phyloP scores from a whole-genome alignment of 2,113 vertebrate genomes.

The Syngnathus floridae region DNA sequence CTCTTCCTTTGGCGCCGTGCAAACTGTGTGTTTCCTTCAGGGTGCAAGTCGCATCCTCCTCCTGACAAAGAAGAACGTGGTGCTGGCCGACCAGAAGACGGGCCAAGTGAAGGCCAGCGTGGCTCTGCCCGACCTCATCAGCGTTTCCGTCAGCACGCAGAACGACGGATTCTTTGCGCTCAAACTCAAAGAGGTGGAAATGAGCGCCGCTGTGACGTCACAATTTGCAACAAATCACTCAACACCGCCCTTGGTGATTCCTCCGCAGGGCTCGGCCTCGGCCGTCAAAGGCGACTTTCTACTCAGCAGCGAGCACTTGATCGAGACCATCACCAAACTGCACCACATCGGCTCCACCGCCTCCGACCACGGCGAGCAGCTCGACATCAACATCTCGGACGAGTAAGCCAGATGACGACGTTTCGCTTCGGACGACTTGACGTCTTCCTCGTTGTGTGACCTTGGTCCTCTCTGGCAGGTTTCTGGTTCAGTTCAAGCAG shows the following conservation, averaged over 20 bases:
- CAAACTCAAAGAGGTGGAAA: constrained; percentile 85
- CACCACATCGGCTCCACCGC: constrained; percentile 80
- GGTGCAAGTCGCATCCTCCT: constrained; percentile 87
- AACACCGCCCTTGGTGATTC: neutral
- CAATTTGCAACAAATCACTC: neutral
- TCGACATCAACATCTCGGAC: constrained; percentile 90
- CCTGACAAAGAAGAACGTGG: constrained; percentile 87
- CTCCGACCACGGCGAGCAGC: constrained; percentile 76
- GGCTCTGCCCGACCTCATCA: constrained; percentile 83
- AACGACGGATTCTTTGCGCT: constrained; percentile 93
- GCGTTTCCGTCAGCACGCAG: constrained; percentile 92
- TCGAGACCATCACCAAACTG: constrained; percentile 96
- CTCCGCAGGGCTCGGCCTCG: constrained; percentile 80
- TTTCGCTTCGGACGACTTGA: too few species aligned
- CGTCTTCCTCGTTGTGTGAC: too few species aligned
- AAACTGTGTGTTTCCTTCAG: constrained; percentile 36
- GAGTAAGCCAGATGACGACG: constrained; percentile 74
- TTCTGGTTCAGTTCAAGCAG: constrained; percentile 94
- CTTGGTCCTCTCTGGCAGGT: constrained; percentile 77
- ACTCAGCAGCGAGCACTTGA: constrained; percentile 90
- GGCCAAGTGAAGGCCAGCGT: constrained; percentile 92
- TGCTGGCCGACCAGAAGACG: constrained; percentile 93
- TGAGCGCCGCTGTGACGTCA: too few species aligned
- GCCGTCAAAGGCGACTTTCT: constrained; percentile 96
- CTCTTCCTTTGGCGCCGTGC: neutral